Evolutionary conservation across 1,140 invertebrate genomes (phyloP), one percentile per base, ranked within the genome.

Genomic region (Thaumetopoea pityocampa): DNA sequence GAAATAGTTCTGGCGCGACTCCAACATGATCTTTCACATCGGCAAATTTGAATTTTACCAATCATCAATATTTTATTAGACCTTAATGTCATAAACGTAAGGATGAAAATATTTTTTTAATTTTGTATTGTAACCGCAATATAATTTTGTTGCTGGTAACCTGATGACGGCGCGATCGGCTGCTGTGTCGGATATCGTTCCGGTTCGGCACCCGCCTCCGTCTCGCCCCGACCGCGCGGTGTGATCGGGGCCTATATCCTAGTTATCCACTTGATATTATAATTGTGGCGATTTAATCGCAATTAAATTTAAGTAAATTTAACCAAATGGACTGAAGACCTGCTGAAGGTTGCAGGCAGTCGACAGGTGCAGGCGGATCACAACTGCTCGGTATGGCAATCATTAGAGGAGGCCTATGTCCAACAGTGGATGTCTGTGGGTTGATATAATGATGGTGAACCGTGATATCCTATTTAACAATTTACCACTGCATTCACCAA

Each of bases 171-270:
- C 37, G 38, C 50, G 53, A 50, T 55, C 55, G 45, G 34, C 47
- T 37, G 58, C 50, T 63, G 66, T 67, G 64, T 70, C 71, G 60
- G 57, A 50, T 62, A 40, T 54, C 62, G 64, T 65, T 67, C 58
- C 69, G 65, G 56, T 44, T 46, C 49, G 30, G 27, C 55, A 47
- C 34, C 23, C 32, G 51, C 52, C 36, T 44, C 30, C 50, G 37
- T 53, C 54, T 45, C 48, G 49, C 58, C 59, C 51, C 38, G 49
- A 26, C 41, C 44, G 26, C 28, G 42, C 50, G 57, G 32, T 65
- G 55, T 62, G 59, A 66, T 64, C 60, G 51, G 57, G 61, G 53
- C 60, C 24, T 59, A 59, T 49, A 53, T 60, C 57, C 60, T 65
- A 52, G 43, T 62, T 51, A 66, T 41, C 40, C 49, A 55, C 47